Base-by-base conservation (phyloP, 2,113 vertebrate genomes). In the Labeo catla region DNA sequence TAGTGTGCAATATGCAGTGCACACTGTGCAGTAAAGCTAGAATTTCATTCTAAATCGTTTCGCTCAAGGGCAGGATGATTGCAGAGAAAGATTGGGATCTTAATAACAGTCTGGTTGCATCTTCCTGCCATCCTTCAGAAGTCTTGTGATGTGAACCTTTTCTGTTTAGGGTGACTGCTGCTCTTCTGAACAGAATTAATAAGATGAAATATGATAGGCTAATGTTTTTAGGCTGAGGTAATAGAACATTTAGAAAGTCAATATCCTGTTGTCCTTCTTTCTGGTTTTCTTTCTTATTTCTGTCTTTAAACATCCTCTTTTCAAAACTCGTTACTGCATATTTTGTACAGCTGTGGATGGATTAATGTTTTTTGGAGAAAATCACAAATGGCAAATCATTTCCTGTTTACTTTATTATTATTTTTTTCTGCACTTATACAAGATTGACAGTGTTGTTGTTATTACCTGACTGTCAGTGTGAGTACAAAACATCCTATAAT, bases 101-200 rank as follows among this genome's bases (percentile, higher is more conserved):
- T 76, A 76, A 76, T 76, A 50, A 49, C 72, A 76, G 45, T 76
- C 72, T 8, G 45, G 21, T 28, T 76, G 72, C 72, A 76, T 49
- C 72, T 76, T 76, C n/a, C 45, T 28, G n/a, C 45, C 21, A 76
- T 8, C 72, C 72, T n/a, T 76, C 45, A 76, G n/a, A 73, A 21
- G 70, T 68, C 70, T 73, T 15, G 72, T 76, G 72, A 76, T 49
- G 72, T 50, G 72, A 76, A 76, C 72, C 45, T 15, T 50, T 50
- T 76, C 72, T 76, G 45, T 76, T 76, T 28, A 50, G 21, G 45
- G 45, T 49, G 72, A 76, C 45, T 76, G 72, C 45, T 12, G 72
- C 45, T 76, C 21, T 49, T 76, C 45, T 76, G 72, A 76, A 15
- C n/a, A 1, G 45, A 50, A 76, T 76, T 76, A 76, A 76, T 76